A percentile compares a stretch with the other conserved stretches of the same genome.
These are phyloP conservation scores for Acinonyx jubatus DNA, from an alignment of 2,113 vertebrate species.

Conservation along the genomic window DNA sequence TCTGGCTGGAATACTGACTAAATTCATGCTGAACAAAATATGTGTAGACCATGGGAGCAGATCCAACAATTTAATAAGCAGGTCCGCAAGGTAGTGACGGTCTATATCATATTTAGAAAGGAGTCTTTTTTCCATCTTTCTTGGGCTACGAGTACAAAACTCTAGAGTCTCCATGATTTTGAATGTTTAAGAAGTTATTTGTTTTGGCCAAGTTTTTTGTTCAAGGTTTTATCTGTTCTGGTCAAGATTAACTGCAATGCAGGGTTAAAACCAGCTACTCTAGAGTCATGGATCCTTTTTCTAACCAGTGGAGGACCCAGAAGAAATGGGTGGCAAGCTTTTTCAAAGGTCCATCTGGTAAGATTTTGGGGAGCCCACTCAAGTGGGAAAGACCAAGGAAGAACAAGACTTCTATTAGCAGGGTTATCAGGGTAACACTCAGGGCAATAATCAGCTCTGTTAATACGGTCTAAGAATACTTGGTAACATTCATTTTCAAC, in stretches of 20 bases:
- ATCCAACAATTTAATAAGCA: slow-evolving; percentile 50
- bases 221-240: slow-evolving; percentile 79
- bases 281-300: slow-evolving; percentile 75
- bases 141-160: slow-evolving; percentile 32
- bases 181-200: slow-evolving; percentile 52
- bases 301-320: slow-evolving; percentile 78
- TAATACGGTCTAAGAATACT: slow-evolving; percentile 78
- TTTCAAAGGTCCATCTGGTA: slow-evolving; percentile 78
- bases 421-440: slow-evolving; percentile 80
- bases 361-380: slow-evolving; percentile 80
- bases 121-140: slow-evolving; percentile 28
- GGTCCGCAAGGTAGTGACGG: slow-evolving; percentile 4
- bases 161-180: not conserved
- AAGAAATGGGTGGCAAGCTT: slow-evolving; percentile 80
- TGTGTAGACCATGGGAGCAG: not conserved
- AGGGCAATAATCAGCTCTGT: slow-evolving; percentile 78
- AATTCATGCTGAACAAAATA: slow-evolving; percentile 13
- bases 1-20: slow-evolving; percentile 39
- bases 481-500: slow-evolving; percentile 81
- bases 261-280: slow-evolving; percentile 78
- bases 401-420: slow-evolving; percentile 75
- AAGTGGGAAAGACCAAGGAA: slow-evolving; percentile 79
- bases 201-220: slow-evolving; percentile 76
- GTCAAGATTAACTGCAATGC: slow-evolving; percentile 74
- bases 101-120: slow-evolving; percentile 42